A percentile compares a stretch with the other conserved stretches of the same genome.
phyloP scores from a whole-genome alignment of 2,113 vertebrate genomes.

The Grammomys dolichurus region DNA sequence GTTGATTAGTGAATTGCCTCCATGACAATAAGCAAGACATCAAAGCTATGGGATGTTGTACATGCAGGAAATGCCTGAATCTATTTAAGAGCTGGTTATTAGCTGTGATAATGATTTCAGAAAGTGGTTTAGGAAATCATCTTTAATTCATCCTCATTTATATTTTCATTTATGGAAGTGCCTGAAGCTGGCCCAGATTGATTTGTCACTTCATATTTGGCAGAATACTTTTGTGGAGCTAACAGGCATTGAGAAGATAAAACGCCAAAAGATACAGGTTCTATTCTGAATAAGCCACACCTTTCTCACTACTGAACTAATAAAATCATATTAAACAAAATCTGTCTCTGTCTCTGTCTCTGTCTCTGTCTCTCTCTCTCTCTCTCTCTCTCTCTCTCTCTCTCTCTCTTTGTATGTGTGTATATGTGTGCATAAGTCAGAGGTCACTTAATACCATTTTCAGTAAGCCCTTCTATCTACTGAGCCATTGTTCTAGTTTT shows the following conservation, averaged over 20 bases:
- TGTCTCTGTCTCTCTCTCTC: too few relatives aligned
- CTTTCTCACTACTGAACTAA: neutral
- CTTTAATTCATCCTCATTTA: conserved; percentile 63
- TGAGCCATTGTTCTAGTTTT: too few relatives aligned
- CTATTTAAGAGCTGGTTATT: conserved; percentile 11
- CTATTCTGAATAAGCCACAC: rapidly evolving
- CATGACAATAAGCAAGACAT: neutral
- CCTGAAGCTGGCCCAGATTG: conserved; percentile 14
- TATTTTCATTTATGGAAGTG: conserved; percentile 56
- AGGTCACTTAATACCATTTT: neutral
- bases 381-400: too few relatives aligned
- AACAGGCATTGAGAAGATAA: neutral
- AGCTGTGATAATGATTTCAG: conserved; percentile 38
- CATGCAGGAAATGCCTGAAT: neutral
- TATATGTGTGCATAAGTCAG: neutral
- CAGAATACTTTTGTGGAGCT: neutral
- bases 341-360: too few relatives aligned
- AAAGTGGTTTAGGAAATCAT: conserved; percentile 60
- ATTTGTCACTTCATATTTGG: neutral
- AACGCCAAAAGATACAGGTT: rapidly evolving
- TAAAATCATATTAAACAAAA: neutral
- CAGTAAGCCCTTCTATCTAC: neutral
- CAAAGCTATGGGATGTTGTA: neutral
- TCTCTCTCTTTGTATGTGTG: neutral
- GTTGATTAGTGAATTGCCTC: neutral